Conservation (phyloP, 92 coral and sea anemone genomes). For the Parazoanthus darwini region DNA sequence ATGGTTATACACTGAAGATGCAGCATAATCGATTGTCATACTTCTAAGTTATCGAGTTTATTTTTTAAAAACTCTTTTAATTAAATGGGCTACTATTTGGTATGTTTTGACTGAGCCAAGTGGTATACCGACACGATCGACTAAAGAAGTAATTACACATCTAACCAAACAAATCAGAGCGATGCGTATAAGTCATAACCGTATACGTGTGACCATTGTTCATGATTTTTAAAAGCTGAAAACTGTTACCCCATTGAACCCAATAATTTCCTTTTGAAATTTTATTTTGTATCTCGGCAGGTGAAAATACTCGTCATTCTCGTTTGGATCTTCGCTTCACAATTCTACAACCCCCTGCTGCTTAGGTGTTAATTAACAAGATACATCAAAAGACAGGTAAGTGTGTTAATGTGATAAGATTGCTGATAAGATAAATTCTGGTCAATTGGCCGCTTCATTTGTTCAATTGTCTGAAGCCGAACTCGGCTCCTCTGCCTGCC, state of each 20-base stretch:
- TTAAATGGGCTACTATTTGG: background rate
- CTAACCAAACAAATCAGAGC: background rate
- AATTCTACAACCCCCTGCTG: slow-evolving; percentile 12
- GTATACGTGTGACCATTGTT: background rate
- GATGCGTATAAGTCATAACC: background rate
- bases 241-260: background rate
- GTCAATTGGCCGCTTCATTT: slow-evolving; percentile 32
- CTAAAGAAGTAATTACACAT: background rate
- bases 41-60: too few relatives aligned
- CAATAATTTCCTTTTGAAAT: background rate
- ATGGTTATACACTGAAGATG: too few relatives aligned
- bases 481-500: slow-evolving; percentile 8
- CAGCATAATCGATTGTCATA: too few relatives aligned
- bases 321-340: background rate
- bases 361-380: slow-evolving; percentile 27
- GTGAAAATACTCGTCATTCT: slow-evolving; percentile 12
- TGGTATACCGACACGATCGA: background rate
- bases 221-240: background rate
- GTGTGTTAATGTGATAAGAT: slow-evolving; percentile 37
- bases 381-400: slow-evolving; percentile 20
- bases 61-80: too few relatives aligned
- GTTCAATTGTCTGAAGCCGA: slow-evolving; percentile 5
- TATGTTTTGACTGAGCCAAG: background rate
- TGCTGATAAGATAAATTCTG: slow-evolving; percentile 25
- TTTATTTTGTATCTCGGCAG: slow-evolving; percentile 3